Evolutionary conservation across 2,888 invertebrate genomes (phyloP).

Genomic region (Dascillus cervinus): DNA sequence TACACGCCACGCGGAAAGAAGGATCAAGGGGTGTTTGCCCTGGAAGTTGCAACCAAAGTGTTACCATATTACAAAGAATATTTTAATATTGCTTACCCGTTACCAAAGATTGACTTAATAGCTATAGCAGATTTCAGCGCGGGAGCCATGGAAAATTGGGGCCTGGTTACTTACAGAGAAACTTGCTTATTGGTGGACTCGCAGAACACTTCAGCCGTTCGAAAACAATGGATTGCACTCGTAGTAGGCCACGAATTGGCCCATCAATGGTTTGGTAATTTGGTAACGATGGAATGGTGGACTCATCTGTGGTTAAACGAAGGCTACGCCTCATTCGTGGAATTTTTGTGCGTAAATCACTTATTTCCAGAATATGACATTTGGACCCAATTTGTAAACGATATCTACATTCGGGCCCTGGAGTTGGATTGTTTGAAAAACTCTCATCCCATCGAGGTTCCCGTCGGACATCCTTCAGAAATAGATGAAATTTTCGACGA

Average conservation of each 20-base stretch:
- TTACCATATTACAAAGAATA: constrained; percentile 91
- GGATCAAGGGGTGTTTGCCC: constrained; percentile 83
- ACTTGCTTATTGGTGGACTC: constrained; percentile 85
- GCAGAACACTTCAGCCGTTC: constrained; percentile 75
- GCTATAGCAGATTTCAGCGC: constrained; percentile 92
- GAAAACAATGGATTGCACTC: constrained; percentile 78
- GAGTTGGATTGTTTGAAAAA: constrained; percentile 83
- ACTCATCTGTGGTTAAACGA: constrained; percentile 94
- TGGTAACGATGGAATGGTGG: constrained; percentile 99
- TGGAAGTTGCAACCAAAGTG: constrained; percentile 83
- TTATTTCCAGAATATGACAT: constrained; percentile 93
- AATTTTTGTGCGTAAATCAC: constrained; percentile 86
- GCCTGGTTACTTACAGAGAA: constrained; percentile 81
- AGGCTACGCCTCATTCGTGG: constrained; percentile 81
- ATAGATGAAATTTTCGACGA: constrained; percentile 96
- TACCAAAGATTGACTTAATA: constrained; percentile 93
- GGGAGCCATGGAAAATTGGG: constrained; percentile 99
- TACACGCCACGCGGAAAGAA: constrained; percentile 84
- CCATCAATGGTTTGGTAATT: constrained; percentile 97
- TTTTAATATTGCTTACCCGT: constrained; percentile 87
- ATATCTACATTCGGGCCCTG: constrained; percentile 75
- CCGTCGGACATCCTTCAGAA: constrained; percentile 88
- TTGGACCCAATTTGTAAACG: constrained; percentile 94
- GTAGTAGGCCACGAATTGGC: constrained; percentile 89
- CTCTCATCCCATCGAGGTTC: constrained; percentile 93